These are phyloP conservation scores for Carlito syrichta DNA, from an alignment of 2,113 vertebrate species.

Conservation along the genomic window DNA sequence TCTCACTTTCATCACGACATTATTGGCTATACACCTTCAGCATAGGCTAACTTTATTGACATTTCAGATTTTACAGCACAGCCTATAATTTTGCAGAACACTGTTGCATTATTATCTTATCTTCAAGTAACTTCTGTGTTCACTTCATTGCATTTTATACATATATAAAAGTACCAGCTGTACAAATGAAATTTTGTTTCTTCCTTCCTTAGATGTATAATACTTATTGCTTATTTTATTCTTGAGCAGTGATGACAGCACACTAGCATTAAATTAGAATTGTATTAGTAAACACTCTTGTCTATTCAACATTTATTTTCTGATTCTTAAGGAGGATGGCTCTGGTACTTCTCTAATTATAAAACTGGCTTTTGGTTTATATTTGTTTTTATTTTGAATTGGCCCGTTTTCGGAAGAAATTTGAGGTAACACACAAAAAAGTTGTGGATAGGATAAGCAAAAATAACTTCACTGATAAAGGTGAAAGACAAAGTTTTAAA, in stretches of 20 bases:
- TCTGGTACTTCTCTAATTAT: background rate
- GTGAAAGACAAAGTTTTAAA: background rate
- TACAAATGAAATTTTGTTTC: background rate
- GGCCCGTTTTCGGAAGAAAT: background rate
- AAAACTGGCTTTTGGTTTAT: background rate
- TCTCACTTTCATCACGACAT: background rate
- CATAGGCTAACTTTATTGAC: background rate
- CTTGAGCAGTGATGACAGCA: background rate
- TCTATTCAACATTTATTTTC: background rate
- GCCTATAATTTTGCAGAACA: background rate
- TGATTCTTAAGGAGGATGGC: background rate
- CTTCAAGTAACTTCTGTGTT: background rate
- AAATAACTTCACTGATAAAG: background rate
- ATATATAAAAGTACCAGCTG: background rate
- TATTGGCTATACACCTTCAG: background rate
- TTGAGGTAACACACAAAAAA: background rate
- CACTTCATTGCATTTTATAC: background rate
- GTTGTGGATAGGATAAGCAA: background rate
- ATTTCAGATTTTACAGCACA: background rate
- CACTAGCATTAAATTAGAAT: background rate
- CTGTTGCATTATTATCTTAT: background rate
- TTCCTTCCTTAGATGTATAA: background rate
- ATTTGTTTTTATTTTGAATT: background rate
- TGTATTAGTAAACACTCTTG: background rate
- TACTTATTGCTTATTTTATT: background rate